These are phyloP conservation scores for Aphelocoma californica DNA, from an alignment of 2,797 vertebrate genomes.

Conservation along the genomic window DNA sequence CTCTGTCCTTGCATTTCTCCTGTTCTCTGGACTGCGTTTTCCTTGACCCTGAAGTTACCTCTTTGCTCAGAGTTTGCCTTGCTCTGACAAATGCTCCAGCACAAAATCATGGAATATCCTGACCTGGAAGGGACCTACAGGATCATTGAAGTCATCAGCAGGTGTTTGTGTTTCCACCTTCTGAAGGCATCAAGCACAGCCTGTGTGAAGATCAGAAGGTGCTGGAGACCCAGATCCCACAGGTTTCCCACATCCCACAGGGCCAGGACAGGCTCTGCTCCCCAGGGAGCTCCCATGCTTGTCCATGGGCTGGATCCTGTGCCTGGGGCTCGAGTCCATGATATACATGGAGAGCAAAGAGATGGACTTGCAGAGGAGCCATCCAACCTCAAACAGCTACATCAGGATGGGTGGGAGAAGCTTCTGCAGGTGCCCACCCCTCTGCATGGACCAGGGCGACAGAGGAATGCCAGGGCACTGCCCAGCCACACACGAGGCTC, in stretches of 20 bases:
- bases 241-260: not conserved
- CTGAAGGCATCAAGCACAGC: not conserved
- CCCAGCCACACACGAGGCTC: rapidly evolving
- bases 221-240: not conserved
- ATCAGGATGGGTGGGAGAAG: rapidly evolving
- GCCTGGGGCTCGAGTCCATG: rapidly evolving
- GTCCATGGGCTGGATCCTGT: not conserved
- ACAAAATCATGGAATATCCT: not conserved
- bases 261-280: not conserved
- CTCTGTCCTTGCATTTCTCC: not conserved
- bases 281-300: rapidly evolving
- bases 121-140: not conserved
- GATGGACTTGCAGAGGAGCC: not conserved
- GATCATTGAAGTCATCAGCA: not conserved
- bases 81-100: not conserved
- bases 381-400: not conserved
- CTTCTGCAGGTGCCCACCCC: not conserved
- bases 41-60: constrained; percentile 14
- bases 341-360: not conserved
- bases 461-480: rapidly evolving
- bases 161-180: too few relatives aligned
- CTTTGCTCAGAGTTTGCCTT: not conserved
- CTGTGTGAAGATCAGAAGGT: not conserved
- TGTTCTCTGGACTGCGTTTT: not conserved
- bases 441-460: rapidly evolving